Evolutionary conservation across 2,797 vertebrate species (phyloP).

Genomic region (Paedocypris micromegethes): DNA sequence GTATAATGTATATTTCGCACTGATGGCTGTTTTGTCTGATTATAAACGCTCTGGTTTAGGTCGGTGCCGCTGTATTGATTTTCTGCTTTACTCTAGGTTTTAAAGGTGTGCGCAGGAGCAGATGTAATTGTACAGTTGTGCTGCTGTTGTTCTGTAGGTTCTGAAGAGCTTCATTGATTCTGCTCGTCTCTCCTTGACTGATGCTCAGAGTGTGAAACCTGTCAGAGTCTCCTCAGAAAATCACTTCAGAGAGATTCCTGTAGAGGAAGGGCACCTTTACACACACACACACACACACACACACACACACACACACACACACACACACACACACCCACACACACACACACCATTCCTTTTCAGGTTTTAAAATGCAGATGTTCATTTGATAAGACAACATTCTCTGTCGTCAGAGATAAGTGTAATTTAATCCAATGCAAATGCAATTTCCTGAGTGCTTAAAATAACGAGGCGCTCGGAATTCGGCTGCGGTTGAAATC

Average conservation of each 20-base stretch:
- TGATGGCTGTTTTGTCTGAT: no score
- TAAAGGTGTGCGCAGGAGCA: conserved; percentile 22
- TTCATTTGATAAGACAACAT: conserved; percentile 26
- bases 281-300: conserved; percentile 5
- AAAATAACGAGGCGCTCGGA: conserved; percentile 21
- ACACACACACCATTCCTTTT: conserved; percentile 6
- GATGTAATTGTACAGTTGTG: conserved; percentile 68
- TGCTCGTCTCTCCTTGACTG: conserved; percentile 56
- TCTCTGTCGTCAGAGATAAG: conserved; percentile 26
- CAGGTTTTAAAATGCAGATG: conserved; percentile 36
- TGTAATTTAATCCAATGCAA: conserved; percentile 38
- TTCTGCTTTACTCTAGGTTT: no score
- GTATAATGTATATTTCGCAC: no score
- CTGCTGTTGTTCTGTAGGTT: conserved; percentile 62
- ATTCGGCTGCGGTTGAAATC: conserved; percentile 28
- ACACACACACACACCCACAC: no score
- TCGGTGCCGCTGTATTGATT: no score
- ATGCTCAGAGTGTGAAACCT: conserved; percentile 22
- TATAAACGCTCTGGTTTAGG: no score
- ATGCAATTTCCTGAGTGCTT: conserved; percentile 34
- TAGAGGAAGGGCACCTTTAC: conserved; percentile 24
- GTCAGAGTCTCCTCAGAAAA: conserved; percentile 33
- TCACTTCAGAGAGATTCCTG: conserved; percentile 8
- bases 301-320: neutral
- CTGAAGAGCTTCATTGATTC: conserved; percentile 69